Base-by-base conservation (phyloP, 2,113 vertebrate genomes). In the Menidia beryllina region DNA sequence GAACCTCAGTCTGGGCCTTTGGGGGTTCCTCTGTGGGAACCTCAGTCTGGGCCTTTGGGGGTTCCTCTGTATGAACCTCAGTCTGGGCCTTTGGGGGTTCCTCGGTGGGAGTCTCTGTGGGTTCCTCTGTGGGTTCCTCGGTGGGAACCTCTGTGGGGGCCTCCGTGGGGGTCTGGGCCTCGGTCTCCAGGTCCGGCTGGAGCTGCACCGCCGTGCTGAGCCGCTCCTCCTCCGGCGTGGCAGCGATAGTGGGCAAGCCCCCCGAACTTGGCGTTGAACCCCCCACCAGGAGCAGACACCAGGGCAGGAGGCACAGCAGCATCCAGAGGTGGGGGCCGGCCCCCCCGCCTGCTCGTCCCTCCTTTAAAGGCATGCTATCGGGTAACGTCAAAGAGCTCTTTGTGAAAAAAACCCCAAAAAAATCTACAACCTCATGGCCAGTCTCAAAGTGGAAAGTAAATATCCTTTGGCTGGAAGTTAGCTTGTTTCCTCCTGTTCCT, bases 101-200 rank as follows among this genome's bases (percentile, higher is more conserved):
- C 14, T n/a, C 63, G 0, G 72, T 80, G 21, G 1, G 38, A 1
- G 38, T 41, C 3, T 56, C 73, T 2, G 79, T 74, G 65, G 24
- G 61, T n/a, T 41, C 47, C 9, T 80, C 83, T 5, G 75, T 69
- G 1, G 24, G 53, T 2, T 65, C 58, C 11, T 41, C 59, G 0
- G 75, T 58, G 60, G 21, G 53, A 10, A 15, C 19, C 5, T 52
- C 74, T 0, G 79, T 68, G 51, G 38, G 64, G 12, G 39, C 55
- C 9, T 83, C 81, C 9, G 79, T 66, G 0, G 24, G 56, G 1
- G 68, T 72, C 65, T 76, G 71, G 11, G 72, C 65, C 43, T 86
- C 81, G 0, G 91, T 90, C 82, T 84, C 88, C 66, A 90, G 65
- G 78, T 90, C 87, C 0, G 87, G 88, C 74, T 87, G 89, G 62